Conservation (phyloP, 2,797 vertebrate genomes). For the Aselliscus stoliczkanus region DNA sequence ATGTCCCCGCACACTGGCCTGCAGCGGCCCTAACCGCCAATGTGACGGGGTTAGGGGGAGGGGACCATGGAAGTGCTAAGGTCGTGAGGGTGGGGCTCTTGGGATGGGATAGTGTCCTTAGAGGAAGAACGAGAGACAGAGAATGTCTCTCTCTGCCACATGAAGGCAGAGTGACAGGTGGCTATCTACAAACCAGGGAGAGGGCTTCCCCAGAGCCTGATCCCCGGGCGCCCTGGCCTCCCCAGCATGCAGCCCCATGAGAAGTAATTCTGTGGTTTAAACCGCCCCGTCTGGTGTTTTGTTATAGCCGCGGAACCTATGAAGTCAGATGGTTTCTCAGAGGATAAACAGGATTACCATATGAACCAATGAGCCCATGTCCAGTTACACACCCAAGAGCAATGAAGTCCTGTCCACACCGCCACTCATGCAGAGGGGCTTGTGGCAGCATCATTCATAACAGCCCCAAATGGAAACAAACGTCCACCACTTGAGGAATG, state of each 20-base stretch:
- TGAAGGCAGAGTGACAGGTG: neutral
- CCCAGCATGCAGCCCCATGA: too few relatives aligned
- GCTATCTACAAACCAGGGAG: neutral
- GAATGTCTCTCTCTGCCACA: neutral
- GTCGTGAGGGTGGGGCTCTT: too few relatives aligned
- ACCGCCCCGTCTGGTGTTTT: neutral
- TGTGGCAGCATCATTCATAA: neutral
- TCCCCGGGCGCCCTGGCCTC: fast-evolving
- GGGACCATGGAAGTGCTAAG: neutral
- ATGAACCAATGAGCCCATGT: neutral
- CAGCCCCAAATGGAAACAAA: too few relatives aligned
- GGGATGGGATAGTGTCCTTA: fast-evolving
- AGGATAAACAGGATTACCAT: neutral
- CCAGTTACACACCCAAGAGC: neutral
- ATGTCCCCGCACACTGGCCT: fast-evolving
- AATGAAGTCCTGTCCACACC: neutral
- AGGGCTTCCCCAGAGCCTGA: too few relatives aligned
- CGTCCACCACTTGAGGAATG: too few relatives aligned
- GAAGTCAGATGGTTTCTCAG: neutral
- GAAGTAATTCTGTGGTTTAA: neutral
- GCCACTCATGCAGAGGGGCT: neutral
- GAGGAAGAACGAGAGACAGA: too few relatives aligned
- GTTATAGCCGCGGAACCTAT: neutral
- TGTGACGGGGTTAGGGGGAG: neutral
- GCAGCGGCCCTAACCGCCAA: neutral